Conservation (phyloP, 1,140 invertebrate species). For the Trichonephila clavipes region DNA sequence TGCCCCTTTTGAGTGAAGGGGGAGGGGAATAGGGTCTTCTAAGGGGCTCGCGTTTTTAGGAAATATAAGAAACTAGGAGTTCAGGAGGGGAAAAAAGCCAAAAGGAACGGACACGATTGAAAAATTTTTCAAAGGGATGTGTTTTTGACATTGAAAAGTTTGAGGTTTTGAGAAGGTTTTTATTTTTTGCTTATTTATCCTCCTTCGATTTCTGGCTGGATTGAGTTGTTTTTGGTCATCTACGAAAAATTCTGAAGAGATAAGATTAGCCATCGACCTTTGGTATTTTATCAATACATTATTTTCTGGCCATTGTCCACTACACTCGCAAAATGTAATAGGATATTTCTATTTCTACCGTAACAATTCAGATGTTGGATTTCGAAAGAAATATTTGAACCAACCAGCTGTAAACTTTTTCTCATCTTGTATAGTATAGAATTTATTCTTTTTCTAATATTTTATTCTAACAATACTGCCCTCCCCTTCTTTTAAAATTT, state of each 20-base stretch:
- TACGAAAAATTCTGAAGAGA: slow-evolving; percentile 27
- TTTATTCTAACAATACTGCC: no score
- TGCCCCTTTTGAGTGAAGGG: slow-evolving; percentile 10
- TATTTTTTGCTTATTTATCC: slow-evolving; percentile 18
- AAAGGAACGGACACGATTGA: slow-evolving; percentile 45
- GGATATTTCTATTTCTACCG: slow-evolving; percentile 9
- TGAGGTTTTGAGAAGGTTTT: slow-evolving; percentile 20
- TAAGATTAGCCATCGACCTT: slow-evolving; percentile 37
- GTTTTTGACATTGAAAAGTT: slow-evolving; percentile 74
- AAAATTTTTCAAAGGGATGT: slow-evolving; percentile 59
- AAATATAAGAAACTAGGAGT: slow-evolving; percentile 7
- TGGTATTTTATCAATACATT: slow-evolving; percentile 58
- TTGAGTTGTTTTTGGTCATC: background rate
- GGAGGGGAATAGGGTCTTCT: background rate
- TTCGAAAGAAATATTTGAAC: background rate
- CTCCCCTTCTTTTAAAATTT: no score
- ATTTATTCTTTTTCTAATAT: no score
- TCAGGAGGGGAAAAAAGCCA: background rate
- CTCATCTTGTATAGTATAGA: no score
- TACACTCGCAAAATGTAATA: background rate
- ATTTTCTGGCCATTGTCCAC: slow-evolving; percentile 30
- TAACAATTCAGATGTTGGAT: background rate
- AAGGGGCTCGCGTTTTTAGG: background rate
- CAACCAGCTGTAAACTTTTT: background rate
- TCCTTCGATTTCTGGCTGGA: background rate